phyloP scores from a whole-genome alignment of 2,113 vertebrate genomes.

The Nothoprocta pentlandii region DNA sequence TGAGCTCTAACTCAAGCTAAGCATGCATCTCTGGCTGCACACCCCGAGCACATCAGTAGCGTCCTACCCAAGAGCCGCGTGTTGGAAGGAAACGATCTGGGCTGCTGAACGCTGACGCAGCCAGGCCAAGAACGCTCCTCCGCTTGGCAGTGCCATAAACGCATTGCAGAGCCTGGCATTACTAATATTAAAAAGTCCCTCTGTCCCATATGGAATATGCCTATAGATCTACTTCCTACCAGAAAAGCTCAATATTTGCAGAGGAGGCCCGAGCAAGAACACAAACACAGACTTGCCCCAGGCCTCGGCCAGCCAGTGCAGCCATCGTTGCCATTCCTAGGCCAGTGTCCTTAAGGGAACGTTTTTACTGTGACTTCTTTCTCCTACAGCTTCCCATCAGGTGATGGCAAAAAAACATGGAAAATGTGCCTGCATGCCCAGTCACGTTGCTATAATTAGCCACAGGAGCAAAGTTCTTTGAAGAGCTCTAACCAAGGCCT shows the following conservation, averaged over 20 bases:
- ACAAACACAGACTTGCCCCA: rapidly evolving
- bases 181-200: background rate
- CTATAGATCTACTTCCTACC: background rate
- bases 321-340: rapidly evolving
- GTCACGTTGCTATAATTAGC: conserved; percentile 44
- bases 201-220: background rate
- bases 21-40: background rate
- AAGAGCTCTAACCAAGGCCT: conserved; percentile 9
- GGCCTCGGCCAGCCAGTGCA: background rate
- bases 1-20: background rate
- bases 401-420: conserved; percentile 34
- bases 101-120: background rate
- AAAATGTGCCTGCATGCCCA: conserved; percentile 51
- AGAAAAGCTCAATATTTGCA: background rate
- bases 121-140: background rate
- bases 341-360: rapidly evolving
- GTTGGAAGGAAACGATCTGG: background rate
- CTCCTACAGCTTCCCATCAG: conserved; percentile 41
- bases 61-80: background rate
- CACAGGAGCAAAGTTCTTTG: background rate
- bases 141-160: background rate
- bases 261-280: background rate
- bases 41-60: rapidly evolving
- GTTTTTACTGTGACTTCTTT: background rate
- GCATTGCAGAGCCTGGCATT: rapidly evolving